Conservation (phyloP, 2,113 vertebrate genomes). For the Notiomystis cincta region DNA sequence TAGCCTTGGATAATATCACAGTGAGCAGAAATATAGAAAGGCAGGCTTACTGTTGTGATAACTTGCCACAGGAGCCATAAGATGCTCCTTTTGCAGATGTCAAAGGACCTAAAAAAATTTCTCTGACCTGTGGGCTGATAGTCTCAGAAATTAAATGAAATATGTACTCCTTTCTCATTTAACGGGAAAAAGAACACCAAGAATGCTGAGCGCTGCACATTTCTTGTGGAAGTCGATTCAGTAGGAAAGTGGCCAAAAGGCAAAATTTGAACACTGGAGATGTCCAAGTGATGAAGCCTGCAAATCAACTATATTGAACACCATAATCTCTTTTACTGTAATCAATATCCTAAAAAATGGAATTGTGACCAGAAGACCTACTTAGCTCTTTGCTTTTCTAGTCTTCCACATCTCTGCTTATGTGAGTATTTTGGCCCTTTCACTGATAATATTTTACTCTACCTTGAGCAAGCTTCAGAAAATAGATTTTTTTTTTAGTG, state of each 20-base stretch:
- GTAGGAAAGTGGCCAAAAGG: background rate
- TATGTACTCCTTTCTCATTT: background rate
- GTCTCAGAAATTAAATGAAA: constrained; percentile 10
- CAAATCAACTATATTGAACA: background rate
- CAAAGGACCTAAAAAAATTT: background rate
- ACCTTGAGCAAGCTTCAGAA: background rate
- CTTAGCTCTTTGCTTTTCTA: background rate
- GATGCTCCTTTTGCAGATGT: constrained; percentile 21
- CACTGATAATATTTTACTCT: background rate
- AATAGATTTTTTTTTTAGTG: background rate
- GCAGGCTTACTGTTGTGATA: constrained; percentile 8
- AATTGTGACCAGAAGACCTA: background rate
- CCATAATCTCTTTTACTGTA: background rate
- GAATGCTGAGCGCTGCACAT: background rate
- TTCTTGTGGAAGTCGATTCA: background rate
- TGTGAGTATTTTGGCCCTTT: background rate
- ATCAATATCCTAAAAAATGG: background rate
- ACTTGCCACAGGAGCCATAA: background rate
- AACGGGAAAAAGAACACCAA: background rate
- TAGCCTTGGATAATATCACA: background rate
- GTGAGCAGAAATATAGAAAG: background rate
- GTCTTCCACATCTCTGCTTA: background rate
- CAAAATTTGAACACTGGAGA: background rate
- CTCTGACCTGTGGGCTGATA: background rate
- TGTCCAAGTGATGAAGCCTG: background rate